These are phyloP conservation scores for Hydrozoanthus gracilis DNA, from an alignment of 92 coral and sea anemone species.

Conservation along the genomic window DNA sequence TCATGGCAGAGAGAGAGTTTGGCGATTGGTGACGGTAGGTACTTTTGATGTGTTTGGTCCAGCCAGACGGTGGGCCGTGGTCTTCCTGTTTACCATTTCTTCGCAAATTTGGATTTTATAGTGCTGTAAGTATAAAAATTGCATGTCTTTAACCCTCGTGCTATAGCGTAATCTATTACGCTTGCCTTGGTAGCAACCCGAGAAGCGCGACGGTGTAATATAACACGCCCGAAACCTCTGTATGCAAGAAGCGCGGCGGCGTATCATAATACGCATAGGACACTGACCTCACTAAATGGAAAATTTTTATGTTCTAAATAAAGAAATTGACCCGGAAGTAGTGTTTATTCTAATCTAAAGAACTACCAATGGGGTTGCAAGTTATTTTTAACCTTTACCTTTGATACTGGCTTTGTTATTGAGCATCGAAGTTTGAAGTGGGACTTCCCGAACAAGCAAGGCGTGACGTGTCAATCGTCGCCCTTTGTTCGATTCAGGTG, in stretches of 20 bases:
- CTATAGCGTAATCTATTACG: not conserved
- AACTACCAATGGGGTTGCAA: conserved; percentile 3
- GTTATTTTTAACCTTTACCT: conserved; percentile 23
- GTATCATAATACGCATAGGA: not conserved
- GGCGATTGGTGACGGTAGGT: no score
- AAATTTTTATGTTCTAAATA: not conserved
- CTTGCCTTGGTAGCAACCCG: not conserved
- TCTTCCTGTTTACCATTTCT: no score
- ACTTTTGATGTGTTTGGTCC: no score
- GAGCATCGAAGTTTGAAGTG: conserved; percentile 21
- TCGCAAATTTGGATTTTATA: no score
- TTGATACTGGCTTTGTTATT: conserved; percentile 5
- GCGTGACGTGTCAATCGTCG: conserved; percentile 28
- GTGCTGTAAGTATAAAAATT: not conserved
- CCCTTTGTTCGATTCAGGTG: conserved; percentile 20
- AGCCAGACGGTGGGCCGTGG: no score
- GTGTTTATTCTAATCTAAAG: not conserved
- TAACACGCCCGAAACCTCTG: not conserved
- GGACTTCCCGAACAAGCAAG: conserved; percentile 22
- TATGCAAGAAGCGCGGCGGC: not conserved
- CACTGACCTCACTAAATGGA: not conserved
- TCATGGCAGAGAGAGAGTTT: no score
- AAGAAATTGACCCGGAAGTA: not conserved
- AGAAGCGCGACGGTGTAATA: not conserved
- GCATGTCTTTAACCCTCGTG: not conserved